These are phyloP conservation scores for Asobara japonica DNA, from an alignment of 1,140 invertebrate species.

Conservation along the genomic window DNA sequence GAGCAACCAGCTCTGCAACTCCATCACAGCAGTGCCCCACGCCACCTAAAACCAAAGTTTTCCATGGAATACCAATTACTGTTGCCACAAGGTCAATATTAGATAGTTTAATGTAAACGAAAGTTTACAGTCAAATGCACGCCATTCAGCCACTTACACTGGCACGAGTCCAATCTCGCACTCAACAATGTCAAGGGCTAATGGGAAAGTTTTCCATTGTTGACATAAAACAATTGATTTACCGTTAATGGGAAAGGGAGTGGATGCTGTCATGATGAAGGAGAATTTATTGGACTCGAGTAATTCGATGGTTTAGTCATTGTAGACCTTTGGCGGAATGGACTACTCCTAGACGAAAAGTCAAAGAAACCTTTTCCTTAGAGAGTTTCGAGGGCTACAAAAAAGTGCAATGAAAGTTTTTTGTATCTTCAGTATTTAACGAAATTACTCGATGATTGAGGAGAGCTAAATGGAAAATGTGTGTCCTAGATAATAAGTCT, in stretches of 20 bases:
- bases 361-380: too few species aligned
- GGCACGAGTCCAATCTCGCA: not conserved
- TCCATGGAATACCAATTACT: slow-evolving; percentile 23
- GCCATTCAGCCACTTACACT: not conserved
- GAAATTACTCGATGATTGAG: too few species aligned
- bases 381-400: too few species aligned
- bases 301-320: too few species aligned
- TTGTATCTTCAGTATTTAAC: too few species aligned
- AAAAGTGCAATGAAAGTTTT: too few species aligned
- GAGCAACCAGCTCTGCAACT: slow-evolving; percentile 64
- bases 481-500: too few species aligned
- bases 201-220: not conserved
- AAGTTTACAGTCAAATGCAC: not conserved
- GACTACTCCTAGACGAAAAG: too few species aligned
- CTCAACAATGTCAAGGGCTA: not conserved
- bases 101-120: not conserved
- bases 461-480: too few species aligned
- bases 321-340: too few species aligned
- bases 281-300: too few species aligned
- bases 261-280: not conserved
- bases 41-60: slow-evolving; percentile 57
- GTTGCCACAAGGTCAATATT: slow-evolving; percentile 13
- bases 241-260: not conserved
- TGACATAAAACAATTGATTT: not conserved
- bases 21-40: slow-evolving; percentile 66